Conservation (phyloP, 2,113 vertebrate genomes). For the Madoqua kirkii region DNA sequence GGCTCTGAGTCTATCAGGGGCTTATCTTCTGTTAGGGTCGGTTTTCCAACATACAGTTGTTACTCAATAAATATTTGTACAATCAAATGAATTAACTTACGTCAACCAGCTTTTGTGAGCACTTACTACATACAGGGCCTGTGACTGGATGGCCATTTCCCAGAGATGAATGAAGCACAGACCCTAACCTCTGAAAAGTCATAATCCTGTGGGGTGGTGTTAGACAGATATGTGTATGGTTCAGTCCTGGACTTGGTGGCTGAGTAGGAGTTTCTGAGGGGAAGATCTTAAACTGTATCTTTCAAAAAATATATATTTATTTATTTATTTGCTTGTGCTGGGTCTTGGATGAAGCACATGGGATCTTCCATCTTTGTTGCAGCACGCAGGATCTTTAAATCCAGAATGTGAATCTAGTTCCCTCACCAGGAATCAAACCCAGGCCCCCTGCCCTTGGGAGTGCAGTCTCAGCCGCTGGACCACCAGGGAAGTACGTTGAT, state of each 20-base stretch:
- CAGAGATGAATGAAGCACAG: not conserved
- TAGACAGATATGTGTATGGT: not conserved
- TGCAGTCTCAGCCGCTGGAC: not conserved
- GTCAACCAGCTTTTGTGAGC: not conserved
- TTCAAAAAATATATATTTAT: not conserved
- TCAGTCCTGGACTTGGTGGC: not conserved
- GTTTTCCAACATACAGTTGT: not conserved
- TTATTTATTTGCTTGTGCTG: not conserved
- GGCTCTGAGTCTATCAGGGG: not conserved
- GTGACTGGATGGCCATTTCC: not conserved
- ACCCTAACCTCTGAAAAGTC: not conserved
- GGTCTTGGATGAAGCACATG: not conserved
- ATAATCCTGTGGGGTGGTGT: not conserved
- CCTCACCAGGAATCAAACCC: not conserved
- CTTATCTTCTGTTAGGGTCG: not conserved
- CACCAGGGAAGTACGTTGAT: not conserved
- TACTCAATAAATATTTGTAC: slow-evolving; percentile 17
- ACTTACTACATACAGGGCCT: not conserved
- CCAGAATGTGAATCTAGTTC: not conserved
- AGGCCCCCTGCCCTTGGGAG: not conserved
- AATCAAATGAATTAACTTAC: slow-evolving; percentile 13
- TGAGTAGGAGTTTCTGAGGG: not conserved
- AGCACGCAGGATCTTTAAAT: not conserved
- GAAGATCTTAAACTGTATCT: not conserved
- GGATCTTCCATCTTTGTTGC: not conserved